Base-by-base conservation (phyloP, 2,888 invertebrate species). In the Drosophila maculinotata region DNA sequence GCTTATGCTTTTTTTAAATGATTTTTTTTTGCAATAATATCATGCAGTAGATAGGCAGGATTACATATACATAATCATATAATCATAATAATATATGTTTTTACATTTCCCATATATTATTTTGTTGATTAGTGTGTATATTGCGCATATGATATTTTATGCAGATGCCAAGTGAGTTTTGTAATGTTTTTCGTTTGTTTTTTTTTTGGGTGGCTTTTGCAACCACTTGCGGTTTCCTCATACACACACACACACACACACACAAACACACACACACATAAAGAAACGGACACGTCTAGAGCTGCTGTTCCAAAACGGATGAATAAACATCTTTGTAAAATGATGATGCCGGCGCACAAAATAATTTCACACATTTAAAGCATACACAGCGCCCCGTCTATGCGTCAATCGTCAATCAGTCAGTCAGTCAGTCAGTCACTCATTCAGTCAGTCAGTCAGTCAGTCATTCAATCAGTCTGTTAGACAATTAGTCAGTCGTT, bases 261-360 rank as follows among this genome's bases (percentile, higher is more conserved):
- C 35, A 9, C 2, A 9, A 10, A 7, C 14, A 28, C 7, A 25
- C 23, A 30, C 0, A 47, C 6, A 23, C 17, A 10, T 17, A 25
- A 15, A 14, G 9, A 35, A 0, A 3, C 9, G 20, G 14, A 28
- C 15, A 7, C 14, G 12, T 38, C 36, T 36, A 35, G 20, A n/a
- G 33, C 26, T 56, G 41, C 25, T 38, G 48, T 17, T 23, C 38
- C 15, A 30, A 25, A 45, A 12, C 26, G 30, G 14, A 84, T 84
- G 84, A 84, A 87, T 84, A 88, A 87, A 84, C 69, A 88, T 88
- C 84, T 84, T 84, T 84, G 84, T 84, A 87, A 84, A 84, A 75
- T 80, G 79, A 87, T 87, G 71, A 84, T 84, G 80, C 77, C 69
- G 83, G 66, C 72, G 53, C 71, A 73, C 79, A 73, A 75, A 72